phyloP scores from a whole-genome alignment of 1,140 invertebrate genomes.

The Danaus plexippus region DNA sequence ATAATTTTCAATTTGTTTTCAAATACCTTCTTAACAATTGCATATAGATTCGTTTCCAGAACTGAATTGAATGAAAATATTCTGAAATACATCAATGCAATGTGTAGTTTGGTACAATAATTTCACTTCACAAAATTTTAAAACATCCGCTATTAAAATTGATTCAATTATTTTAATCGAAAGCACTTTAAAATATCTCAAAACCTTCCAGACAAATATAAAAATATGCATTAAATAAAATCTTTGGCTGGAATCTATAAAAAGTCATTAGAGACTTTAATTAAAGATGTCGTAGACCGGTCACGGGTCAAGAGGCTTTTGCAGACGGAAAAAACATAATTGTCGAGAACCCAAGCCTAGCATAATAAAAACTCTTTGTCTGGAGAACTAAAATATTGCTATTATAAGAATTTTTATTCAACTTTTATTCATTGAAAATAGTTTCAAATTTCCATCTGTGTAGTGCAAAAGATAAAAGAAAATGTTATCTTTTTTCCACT shows the following conservation, averaged over 20 bases:
- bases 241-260: conserved; percentile 21
- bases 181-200: background rate
- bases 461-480: no score
- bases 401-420: no score
- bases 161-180: no score
- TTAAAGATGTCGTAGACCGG: conserved; percentile 46
- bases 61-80: conserved; percentile 1
- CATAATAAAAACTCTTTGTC: no score
- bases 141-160: no score
- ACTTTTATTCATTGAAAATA: no score
- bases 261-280: conserved; percentile 60
- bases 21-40: conserved; percentile 7
- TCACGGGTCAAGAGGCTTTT: conserved; percentile 34
- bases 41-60: conserved; percentile 3
- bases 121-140: no score
- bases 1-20: conserved; percentile 9
- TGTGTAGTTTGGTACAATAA: no score
- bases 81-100: no score
- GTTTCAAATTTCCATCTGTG: no score
- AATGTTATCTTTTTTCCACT: no score
- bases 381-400: no score
- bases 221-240: conserved; percentile 44
- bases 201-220: conserved; percentile 55
- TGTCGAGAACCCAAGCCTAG: conserved; percentile 7
- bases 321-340: conserved; percentile 53